Evolutionary conservation across 2,797 vertebrate species (phyloP).

Genomic region (Gymnocypris eckloni): DNA sequence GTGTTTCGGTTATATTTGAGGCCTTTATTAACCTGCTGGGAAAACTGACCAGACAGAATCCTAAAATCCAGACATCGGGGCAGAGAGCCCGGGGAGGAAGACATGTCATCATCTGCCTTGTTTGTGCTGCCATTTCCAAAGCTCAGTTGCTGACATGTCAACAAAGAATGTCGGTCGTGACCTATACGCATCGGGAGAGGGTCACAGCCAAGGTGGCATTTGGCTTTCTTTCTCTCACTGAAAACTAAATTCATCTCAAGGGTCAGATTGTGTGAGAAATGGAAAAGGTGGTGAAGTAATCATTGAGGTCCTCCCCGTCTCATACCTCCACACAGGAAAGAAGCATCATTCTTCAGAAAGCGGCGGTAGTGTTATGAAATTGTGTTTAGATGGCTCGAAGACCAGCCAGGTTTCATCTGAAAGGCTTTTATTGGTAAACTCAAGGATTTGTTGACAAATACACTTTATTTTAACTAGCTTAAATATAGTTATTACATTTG

Average conservation of each 20-base stretch:
- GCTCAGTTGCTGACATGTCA: constrained; percentile 50
- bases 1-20: neutral
- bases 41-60: constrained; percentile 7
- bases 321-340: constrained; percentile 12
- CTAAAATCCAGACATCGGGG: constrained; percentile 12
- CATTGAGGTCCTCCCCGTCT: constrained; percentile 29
- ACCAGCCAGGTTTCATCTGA: neutral
- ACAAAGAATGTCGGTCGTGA: constrained; percentile 53
- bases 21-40: constrained; percentile 1
- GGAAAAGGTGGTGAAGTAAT: constrained; percentile 42
- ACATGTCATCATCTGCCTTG: constrained; percentile 27
- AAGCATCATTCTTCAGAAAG: constrained; percentile 18
- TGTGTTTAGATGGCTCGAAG: constrained; percentile 26
- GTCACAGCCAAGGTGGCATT: constrained; percentile 56
- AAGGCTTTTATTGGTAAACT: constrained; percentile 13
- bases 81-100: neutral
- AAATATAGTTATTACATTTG: neutral
- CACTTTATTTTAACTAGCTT: neutral
- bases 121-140: constrained; percentile 53
- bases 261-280: constrained; percentile 41
- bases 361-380: neutral
- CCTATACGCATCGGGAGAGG: constrained; percentile 48
- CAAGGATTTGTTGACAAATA: neutral
- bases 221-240: constrained; percentile 48
- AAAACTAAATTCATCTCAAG: constrained; percentile 51